Percentiles rank a stretch among this genome's conserved stretches.
Evolutionary conservation across 2,797 vertebrate genomes (phyloP).

Genomic region (Chaenodraco wilsoni): DNA sequence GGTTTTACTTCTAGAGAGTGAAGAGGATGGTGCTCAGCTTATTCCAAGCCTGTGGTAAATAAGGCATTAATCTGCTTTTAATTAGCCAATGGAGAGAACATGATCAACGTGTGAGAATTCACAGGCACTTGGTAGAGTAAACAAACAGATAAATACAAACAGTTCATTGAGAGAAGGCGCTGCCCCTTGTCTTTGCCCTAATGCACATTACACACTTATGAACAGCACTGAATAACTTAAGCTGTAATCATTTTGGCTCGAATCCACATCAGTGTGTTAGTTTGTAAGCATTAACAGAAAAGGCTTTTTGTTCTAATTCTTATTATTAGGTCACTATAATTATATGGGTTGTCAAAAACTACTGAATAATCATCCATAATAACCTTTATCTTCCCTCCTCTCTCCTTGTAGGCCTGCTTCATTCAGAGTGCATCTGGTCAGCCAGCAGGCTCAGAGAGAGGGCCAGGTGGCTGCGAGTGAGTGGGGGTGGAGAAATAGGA

Average conservation of each 20-base stretch:
- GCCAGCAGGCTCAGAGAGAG: slow-evolving; percentile 79
- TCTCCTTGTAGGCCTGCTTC: slow-evolving; percentile 55
- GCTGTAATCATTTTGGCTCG: background rate
- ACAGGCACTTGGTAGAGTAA: slow-evolving; percentile 37
- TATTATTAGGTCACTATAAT: background rate
- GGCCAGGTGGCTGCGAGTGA: slow-evolving; percentile 75
- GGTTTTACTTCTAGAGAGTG: slow-evolving; percentile 23
- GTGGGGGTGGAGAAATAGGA: slow-evolving; percentile 44
- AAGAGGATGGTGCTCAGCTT: slow-evolving; percentile 14
- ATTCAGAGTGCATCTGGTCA: slow-evolving; percentile 83
- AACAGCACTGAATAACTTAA: slow-evolving; percentile 5
- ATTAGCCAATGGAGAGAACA: slow-evolving; percentile 45
- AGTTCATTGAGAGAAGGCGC: slow-evolving; percentile 38
- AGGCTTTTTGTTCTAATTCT: background rate
- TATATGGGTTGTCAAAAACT: slow-evolving; percentile 29
- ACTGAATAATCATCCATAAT: slow-evolving; percentile 55
- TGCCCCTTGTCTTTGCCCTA: slow-evolving; percentile 8
- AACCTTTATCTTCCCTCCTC: slow-evolving; percentile 58
- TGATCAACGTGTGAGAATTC: slow-evolving; percentile 40
- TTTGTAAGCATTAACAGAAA: background rate
- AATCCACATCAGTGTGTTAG: background rate
- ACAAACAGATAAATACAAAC: slow-evolving; percentile 53
- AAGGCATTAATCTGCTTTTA: slow-evolving; percentile 61
- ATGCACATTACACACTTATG: background rate
- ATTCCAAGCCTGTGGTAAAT: slow-evolving; percentile 38